These are phyloP conservation scores for Genyomyrus donnyi DNA, from an alignment of 2,113 vertebrate species.

Conservation along the genomic window DNA sequence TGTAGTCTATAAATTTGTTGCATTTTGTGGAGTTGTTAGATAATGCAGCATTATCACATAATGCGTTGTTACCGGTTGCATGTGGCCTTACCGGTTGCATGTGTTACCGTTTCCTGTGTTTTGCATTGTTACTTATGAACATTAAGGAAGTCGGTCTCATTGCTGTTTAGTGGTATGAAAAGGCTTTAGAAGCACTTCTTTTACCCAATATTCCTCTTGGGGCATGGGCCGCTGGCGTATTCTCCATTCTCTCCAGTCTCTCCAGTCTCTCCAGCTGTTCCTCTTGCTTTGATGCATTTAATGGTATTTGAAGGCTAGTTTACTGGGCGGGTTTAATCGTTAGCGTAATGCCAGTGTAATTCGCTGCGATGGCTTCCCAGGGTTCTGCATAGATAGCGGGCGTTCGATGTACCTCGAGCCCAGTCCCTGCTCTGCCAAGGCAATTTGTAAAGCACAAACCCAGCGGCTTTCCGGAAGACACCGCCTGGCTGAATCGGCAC, in stretches of 20 bases:
- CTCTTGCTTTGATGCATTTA: not conserved
- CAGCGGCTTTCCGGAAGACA: not conserved
- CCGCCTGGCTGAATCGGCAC: not conserved
- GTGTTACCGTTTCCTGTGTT: not conserved
- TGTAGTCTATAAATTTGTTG: too few relatives aligned
- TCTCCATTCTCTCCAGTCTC: too few relatives aligned
- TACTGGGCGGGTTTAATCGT: not conserved
- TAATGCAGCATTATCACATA: too few relatives aligned
- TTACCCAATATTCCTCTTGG: not conserved
- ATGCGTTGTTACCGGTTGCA: not conserved
- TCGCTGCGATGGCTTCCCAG: not conserved
- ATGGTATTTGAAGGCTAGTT: not conserved
- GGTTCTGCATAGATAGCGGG: not conserved
- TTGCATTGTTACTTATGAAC: not conserved
- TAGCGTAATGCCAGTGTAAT: not conserved
- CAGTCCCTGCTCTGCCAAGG: not conserved
- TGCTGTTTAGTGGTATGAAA: not conserved
- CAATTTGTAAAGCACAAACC: not conserved
- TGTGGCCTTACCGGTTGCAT: not conserved
- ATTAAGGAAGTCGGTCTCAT: not conserved
- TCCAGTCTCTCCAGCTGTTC: not conserved
- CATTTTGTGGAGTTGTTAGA: too few relatives aligned
- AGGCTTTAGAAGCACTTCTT: not conserved
- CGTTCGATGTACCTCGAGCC: not conserved
- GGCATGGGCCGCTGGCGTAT: not conserved